Evolutionary conservation across 2,888 invertebrate genomes (phyloP).

Genomic region (Ormyrus rosae): DNA sequence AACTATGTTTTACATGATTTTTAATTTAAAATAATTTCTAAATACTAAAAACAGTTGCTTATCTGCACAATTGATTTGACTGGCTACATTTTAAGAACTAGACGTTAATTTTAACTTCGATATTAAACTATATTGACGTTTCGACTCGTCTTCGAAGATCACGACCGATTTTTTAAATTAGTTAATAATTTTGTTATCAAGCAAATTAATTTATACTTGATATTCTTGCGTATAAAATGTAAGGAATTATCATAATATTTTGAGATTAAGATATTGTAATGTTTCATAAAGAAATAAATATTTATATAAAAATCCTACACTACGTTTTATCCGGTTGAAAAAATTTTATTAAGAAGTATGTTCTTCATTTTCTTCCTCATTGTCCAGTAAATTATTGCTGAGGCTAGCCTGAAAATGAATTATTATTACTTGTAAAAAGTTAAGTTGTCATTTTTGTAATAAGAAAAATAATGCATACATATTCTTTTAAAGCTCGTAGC

Average conservation of each 20-base stretch:
- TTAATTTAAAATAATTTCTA: slow-evolving; percentile 14
- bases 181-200: slow-evolving; percentile 46
- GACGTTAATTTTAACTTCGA: slow-evolving; percentile 27
- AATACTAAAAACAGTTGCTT: slow-evolving; percentile 24
- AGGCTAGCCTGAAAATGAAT: slow-evolving; percentile 53
- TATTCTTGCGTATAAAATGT: slow-evolving; percentile 51
- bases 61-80: slow-evolving; percentile 35
- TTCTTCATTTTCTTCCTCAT: slow-evolving; percentile 40
- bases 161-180: slow-evolving; percentile 47
- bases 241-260: slow-evolving; percentile 46
- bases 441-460: neutral
- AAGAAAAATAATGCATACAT: slow-evolving; percentile 63
- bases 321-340: slow-evolving; percentile 22
- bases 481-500: slow-evolving; percentile 68
- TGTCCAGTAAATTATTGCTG: slow-evolving; percentile 47
- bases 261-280: slow-evolving; percentile 56
- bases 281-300: slow-evolving; percentile 53
- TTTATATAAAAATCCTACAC: slow-evolving; percentile 41
- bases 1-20: slow-evolving; percentile 49
- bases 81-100: slow-evolving; percentile 45
- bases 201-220: slow-evolving; percentile 51
- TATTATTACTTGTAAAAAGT: slow-evolving; percentile 8
- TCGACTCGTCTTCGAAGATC: slow-evolving; percentile 36
- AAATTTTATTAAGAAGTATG: neutral
- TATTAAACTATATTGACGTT: slow-evolving; percentile 33